Percentiles rank a stretch among this genome's conserved stretches.
phyloP scores from a whole-genome alignment of 1,140 invertebrate species.

The Steinernema feltiae region DNA sequence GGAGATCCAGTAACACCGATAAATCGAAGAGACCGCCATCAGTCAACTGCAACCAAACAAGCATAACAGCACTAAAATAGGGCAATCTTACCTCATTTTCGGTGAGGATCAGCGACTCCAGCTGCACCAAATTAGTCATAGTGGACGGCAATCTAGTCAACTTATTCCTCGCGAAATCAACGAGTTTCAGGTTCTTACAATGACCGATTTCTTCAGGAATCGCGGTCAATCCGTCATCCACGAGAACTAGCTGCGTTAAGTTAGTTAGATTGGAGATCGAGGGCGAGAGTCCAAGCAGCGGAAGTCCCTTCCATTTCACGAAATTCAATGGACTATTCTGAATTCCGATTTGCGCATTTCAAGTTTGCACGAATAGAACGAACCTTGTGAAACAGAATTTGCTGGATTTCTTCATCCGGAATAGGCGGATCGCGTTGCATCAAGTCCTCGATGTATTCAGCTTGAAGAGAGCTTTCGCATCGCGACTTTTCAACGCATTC shows the following conservation, averaged over 20 bases:
- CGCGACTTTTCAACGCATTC: not conserved
- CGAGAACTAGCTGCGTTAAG: not conserved
- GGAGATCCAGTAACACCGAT: conserved; percentile 15
- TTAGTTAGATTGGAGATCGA: not conserved
- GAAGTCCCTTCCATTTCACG: conserved; percentile 4
- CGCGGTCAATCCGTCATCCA: not conserved
- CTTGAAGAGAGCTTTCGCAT: not conserved
- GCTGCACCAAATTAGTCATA: not conserved
- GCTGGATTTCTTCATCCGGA: not conserved
- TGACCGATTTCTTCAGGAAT: not conserved
- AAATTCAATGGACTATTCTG: not conserved
- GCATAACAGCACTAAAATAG: too few species aligned
- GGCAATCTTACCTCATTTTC: not conserved
- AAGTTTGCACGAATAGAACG: not conserved
- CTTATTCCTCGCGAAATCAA: not conserved
- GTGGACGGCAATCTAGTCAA: not conserved
- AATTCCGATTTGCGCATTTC: not conserved
- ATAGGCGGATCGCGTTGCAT: not conserved
- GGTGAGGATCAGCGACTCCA: not conserved
- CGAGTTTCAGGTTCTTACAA: not conserved
- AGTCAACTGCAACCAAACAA: not conserved
- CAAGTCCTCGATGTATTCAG: not conserved
- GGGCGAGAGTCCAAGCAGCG: not conserved
- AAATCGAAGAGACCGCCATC: conserved; percentile 6
- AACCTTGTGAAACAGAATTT: not conserved